Evolutionary conservation across 2,797 vertebrate genomes (phyloP), one percentile per base, ranked within the genome.

Genomic region (Pipistrellus kuhlii): DNA sequence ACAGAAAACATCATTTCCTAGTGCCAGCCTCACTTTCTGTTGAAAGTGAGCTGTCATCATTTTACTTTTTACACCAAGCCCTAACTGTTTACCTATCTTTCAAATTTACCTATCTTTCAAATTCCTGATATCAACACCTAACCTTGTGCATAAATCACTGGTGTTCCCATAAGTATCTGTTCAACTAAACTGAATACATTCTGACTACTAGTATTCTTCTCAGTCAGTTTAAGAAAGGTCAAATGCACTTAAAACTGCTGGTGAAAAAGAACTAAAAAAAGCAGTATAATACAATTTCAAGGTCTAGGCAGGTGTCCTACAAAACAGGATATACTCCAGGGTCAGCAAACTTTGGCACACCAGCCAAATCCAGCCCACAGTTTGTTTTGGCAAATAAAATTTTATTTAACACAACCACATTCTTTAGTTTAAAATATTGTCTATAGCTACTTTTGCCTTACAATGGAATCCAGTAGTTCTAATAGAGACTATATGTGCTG

Each of bases 181-280:
- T 66, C 59, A 82, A 92, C n/a, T 85, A 68, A 90, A 95, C 3
- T 44, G n/a, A 90, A 59, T 35, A 59, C 15, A 82, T 92, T 90
- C 32, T 86, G 44, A 66, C n/a, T 57, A 15, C 66, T 78, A 82
- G 25, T 48, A n/a, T 59, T 76, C 59, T 71, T 83, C 32, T 82
- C 20, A 64, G 1, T 88, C 17, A 81, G 5, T 85, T 21, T 68
- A 92, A 85, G n/a, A 20, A 93, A 94, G 23, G 88, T 30, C n/a
- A 92, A 95, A 11, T 57, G 18, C 8, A 84, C 13, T 68, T 68
- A 73, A 88, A 93, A 84, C 30, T 69, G 20, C 64, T 53, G 6
- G 27, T 51, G 9, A 35, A 81, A 84, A 83, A 18, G 15, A 62
- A n/a, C 30, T 75, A 84, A 44, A 12, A 93, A 21, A 75, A 73